Percentiles rank a stretch among this genome's conserved stretches.
Conservation (phyloP, 2,888 invertebrate genomes). For the Smittia sp. region DNA sequence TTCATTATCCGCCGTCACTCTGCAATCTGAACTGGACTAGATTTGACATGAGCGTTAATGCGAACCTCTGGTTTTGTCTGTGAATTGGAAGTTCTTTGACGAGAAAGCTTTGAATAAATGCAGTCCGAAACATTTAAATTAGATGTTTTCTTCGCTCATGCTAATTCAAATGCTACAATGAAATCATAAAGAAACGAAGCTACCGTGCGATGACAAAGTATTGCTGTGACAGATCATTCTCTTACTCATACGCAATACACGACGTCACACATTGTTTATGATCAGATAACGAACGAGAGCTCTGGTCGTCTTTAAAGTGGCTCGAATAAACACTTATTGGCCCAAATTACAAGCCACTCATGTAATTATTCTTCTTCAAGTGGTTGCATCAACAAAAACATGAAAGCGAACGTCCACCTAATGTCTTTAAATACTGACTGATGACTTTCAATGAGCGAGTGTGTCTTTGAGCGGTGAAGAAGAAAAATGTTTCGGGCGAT, state of each 20-base stretch:
- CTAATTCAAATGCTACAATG: no score
- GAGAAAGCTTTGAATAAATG: no score
- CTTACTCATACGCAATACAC: neutral
- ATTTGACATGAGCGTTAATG: no score
- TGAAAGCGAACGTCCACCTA: neutral
- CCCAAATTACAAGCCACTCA: conserved; percentile 15
- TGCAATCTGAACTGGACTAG: no score
- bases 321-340: conserved; percentile 22
- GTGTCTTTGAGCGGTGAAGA: conserved; percentile 2
- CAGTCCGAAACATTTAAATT: no score
- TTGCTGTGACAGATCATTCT: neutral
- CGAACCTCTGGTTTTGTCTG: no score
- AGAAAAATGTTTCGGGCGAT: neutral
- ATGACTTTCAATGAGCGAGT: neutral
- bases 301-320: conserved; percentile 14
- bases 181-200: no score
- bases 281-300: conserved; percentile 17
- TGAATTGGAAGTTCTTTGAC: no score
- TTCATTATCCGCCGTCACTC: conserved; percentile 14
- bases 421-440: neutral
- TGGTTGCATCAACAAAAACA: conserved; percentile 4
- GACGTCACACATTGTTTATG: conserved; percentile 25
- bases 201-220: no score
- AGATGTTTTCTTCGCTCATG: no score
- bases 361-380: conserved; percentile 33